Base-by-base conservation (phyloP, 1,140 invertebrate genomes). In the Chrysoperla carnea region DNA sequence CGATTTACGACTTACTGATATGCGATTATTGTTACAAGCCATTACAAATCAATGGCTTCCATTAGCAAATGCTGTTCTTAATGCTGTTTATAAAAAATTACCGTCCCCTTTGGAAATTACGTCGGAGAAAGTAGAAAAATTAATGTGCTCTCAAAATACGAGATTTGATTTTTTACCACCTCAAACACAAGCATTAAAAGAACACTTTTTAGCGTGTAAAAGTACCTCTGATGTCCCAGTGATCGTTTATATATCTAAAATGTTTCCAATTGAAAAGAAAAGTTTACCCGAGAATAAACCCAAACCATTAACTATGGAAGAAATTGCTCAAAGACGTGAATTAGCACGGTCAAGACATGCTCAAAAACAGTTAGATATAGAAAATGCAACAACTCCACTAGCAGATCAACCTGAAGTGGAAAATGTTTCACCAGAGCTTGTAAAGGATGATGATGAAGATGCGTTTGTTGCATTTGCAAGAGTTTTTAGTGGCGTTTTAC, bases 171-270 rank as follows among this genome's bases (percentile, higher is more conserved):
- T 70, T 1, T 66, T 88, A 43, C 78, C 81, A 1, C 45, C 53
- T 7, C 69, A 84, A 58, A 88, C 84, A 5, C 73, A 78, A 55
- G 52, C 64, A 31, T 62, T 94, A 1, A 89, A 88, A 63, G 54
- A 74, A 50, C 75, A 75, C 48, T 92, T 93, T 57, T 52, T 80
- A 33, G 63, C 67, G 27, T 92, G 89, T 62, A 69, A 73, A 58
- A 63, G 73, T 49, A 66, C 67, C 23, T 54, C 72, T 2, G 66
- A 78, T 45, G 72, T 68, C 44, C 82, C 88, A 47, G 65, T 88
- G 8, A 84, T 97, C 55, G 76, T 86, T 39, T 97, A 89, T 65
- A 76, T 98, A 44, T 96, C 93, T 4, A 98, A 98, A 72, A 91
- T 93, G 85, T 85, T 90, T 66, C 74, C 81, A 43, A 70, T 83